Base-by-base conservation (phyloP, 1,140 invertebrate genomes). In the Pogonomyrmex californicus region DNA sequence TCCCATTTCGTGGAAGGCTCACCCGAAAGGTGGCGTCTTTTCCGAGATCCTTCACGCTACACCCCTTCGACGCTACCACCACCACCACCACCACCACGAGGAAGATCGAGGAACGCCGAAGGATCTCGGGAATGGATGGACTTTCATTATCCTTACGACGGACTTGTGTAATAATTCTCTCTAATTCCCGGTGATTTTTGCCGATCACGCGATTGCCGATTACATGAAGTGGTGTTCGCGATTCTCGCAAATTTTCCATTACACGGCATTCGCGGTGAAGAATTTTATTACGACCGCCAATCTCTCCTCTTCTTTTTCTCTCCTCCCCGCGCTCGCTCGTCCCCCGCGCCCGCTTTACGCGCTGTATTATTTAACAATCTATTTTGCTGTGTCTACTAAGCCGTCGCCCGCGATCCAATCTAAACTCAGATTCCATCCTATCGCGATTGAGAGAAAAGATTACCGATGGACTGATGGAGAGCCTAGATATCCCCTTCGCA, bases 211-310 rank as follows among this genome's bases (percentile, higher is more conserved):
- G 77, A 81, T 81, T 89, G 87, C 86, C 92, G 88, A 91, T 90
- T 91, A 90, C 89, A 87, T 71, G 86, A 91, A 91, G 91, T 88
- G 90, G 87, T 23, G 23, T 23, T 89, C 87, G 65, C 89, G 68
- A 83, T 83, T 83, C 79, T 83, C 86, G 89, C 86, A 90, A 91
- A 92, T 93, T 83, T 91, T 88, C 88, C 82, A 89, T 87, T 87
- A 81, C 75, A 75, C 85, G 44, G 63, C 60, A 81, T 88, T 86
- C 91, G 91, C 90, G 87, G 85, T 60, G 87, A 87, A 87, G 77
- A 91, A 91, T 89, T 91, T 85, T 88, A 90, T 91, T 87, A 86
- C 89, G 82, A 87, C 86, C n/a, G 79, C 68, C 41, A 47, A 68
- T 73, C 44, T 75, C 33, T 71, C 51, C 10, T 71, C 23, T 56